Evolutionary conservation across 1,140 invertebrate genomes (phyloP).

Genomic region (Drosophila virilis): DNA sequence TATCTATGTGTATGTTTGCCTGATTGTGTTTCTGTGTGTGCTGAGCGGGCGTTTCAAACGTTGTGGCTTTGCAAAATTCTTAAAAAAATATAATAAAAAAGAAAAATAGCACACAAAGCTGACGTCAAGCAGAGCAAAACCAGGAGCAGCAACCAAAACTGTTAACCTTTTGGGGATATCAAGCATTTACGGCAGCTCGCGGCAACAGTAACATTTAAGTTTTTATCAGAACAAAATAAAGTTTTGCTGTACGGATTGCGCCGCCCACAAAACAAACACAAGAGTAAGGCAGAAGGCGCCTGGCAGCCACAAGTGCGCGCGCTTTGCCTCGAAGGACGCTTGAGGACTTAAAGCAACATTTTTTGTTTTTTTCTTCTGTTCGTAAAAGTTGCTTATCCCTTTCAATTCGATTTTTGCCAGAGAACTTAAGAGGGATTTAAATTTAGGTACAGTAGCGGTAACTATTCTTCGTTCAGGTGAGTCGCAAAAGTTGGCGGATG

Average conservation of each 20-base stretch:
- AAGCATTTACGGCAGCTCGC: constrained; percentile 72
- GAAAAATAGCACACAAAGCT: constrained; percentile 18
- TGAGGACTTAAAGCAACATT: constrained; percentile 34
- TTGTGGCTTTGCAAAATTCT: constrained; percentile 68
- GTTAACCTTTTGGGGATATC: constrained; percentile 79
- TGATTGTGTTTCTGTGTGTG: constrained; percentile 24
- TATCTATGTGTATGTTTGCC: constrained; percentile 18
- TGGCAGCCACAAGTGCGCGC: constrained; percentile 43
- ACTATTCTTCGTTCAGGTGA: constrained; percentile 52
- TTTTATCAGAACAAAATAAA: constrained; percentile 77
- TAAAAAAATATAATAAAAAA: constrained; percentile 42
- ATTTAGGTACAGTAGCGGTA: constrained; percentile 39
- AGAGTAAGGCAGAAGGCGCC: constrained; percentile 32
- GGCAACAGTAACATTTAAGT: constrained; percentile 69
- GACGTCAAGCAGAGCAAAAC: constrained; percentile 37
- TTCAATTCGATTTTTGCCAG: constrained; percentile 62
- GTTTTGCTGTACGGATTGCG: constrained; percentile 69
- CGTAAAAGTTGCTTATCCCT: constrained; percentile 63
- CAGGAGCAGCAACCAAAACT: constrained; percentile 62
- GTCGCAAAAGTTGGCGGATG: constrained; percentile 32
- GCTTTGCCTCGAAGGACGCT: constrained; percentile 26
- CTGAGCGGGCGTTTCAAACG: constrained; percentile 15
- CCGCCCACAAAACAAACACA: constrained; percentile 25
- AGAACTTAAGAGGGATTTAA: constrained; percentile 70
- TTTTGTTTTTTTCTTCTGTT: constrained; percentile 41